phyloP scores from a whole-genome alignment of 2,113 vertebrate species.

The Myodes glareolus region DNA sequence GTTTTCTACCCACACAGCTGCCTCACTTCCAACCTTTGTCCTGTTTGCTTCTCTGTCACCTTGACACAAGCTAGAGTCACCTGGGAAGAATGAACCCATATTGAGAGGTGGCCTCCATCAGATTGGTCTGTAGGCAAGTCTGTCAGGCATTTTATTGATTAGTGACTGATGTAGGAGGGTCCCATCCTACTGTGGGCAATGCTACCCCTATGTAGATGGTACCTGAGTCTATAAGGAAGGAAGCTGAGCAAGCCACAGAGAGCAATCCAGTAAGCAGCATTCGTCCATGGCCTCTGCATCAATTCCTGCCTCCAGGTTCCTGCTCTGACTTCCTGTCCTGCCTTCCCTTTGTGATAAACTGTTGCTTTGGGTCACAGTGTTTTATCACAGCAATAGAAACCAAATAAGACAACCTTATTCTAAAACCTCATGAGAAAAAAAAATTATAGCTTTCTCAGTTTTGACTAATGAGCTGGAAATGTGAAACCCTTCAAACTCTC shows the following conservation, averaged over 20 bases:
- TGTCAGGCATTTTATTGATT: not conserved
- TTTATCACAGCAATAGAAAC: not conserved
- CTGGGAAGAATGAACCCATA: not conserved
- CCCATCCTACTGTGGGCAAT: not conserved
- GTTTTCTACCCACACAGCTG: not conserved
- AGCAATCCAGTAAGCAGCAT: not conserved
- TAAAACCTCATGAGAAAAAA: constrained; percentile 2
- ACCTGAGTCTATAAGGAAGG: not conserved
- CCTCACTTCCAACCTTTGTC: not conserved
- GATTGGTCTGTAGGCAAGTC: not conserved
- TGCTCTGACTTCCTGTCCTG: not conserved
- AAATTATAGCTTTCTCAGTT: not conserved
- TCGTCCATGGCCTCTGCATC: not conserved
- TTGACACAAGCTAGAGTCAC: not conserved
- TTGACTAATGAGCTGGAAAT: not conserved
- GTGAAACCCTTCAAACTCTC: not conserved
- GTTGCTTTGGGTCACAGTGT: not conserved
- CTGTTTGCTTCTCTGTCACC: not conserved
- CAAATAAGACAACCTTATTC: not conserved
- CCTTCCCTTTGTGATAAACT: too few species aligned
- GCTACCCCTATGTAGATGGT: not conserved
- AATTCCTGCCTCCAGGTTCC: not conserved
- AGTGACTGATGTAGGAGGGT: not conserved
- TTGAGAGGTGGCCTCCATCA: not conserved
- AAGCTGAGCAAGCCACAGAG: not conserved